Evolutionary conservation across 2,113 vertebrate species (phyloP), one percentile per base, ranked within the genome.

Genomic region (Rhombomys opimus): DNA sequence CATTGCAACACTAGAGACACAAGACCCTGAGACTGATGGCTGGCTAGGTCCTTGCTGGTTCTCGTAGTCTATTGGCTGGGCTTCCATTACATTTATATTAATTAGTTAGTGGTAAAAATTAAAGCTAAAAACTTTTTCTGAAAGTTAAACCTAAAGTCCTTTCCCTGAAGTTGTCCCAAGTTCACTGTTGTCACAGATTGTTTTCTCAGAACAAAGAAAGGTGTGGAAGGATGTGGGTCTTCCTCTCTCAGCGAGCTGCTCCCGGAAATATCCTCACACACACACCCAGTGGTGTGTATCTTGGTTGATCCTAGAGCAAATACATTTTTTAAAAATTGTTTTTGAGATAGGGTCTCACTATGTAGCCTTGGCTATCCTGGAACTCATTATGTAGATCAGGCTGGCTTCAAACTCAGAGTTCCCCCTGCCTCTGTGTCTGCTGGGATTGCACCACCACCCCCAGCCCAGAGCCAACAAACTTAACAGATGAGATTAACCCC

Each of bases 121-220:
- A 65, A 93, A 93, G 82, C 38, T 65, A 87, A 90, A 80, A 87
- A 68, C 32, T 20, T 85, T 95, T 84, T 23, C 52, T 65, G 59
- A 70, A 90, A 73, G 80, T 87, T 52, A 73, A 94, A 93, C 80
- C 41, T 68, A 77, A 87, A 75, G 67, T 78, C 20, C 35, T 89
- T 96, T 67, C 25, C 57, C 86, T 89, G 75, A 54, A 87, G 70
- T 85, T 73, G 30, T 18, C 38, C 27, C 9, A 18, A 95, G 65
- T 85, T 92, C 54, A 78, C 46, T 38, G 85, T 35, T 27, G 46
- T 61, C 59, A 78, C 54, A 80, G 52, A 17, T 87, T 84, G 38
- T 94, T 93, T 90, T 63, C 70, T 75, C 59, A 32, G 23, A 93
- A 57, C 17, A 50, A 54, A 95, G 75, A 89, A 38, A 22, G 32